A percentile compares a stretch with the other conserved stretches of the same genome.
Evolutionary conservation across 2,113 vertebrate genomes (phyloP).

Genomic region (Microcebus murinus): DNA sequence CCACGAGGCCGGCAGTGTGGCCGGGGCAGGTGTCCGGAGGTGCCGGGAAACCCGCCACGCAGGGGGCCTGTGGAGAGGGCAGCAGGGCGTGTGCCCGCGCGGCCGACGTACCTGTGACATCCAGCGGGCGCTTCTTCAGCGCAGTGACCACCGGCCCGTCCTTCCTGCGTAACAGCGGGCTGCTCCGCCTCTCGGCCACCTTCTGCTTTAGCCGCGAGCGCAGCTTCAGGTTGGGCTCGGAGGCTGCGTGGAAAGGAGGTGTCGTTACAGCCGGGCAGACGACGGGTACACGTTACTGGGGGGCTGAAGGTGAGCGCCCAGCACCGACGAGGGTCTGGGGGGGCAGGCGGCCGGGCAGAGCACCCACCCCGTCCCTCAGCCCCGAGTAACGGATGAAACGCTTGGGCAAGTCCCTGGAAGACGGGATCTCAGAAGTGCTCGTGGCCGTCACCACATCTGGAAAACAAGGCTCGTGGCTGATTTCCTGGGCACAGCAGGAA

Average conservation of each 20-base stretch:
- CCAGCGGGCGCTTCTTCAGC: conserved; percentile 96
- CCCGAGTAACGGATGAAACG: rapidly evolving
- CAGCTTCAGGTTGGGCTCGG: conserved; percentile 97
- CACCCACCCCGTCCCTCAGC: neutral
- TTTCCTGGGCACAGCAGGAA: neutral
- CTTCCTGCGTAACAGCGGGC: conserved; percentile 95
- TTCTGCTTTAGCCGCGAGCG: conserved; percentile 99
- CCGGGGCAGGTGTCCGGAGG: neutral
- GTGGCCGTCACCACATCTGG: rapidly evolving
- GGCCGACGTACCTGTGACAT: conserved; percentile 89
- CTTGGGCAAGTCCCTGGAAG: rapidly evolving
- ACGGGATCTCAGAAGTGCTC: rapidly evolving
- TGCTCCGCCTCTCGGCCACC: conserved; percentile 96
- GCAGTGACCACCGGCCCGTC: conserved; percentile 91
- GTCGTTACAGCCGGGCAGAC: neutral
- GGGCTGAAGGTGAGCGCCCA: rapidly evolving
- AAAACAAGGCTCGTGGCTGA: neutral
- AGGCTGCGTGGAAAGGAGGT: conserved; percentile 85
- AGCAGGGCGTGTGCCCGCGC: rapidly evolving
- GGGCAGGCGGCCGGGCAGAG: neutral
- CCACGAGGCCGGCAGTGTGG: rapidly evolving
- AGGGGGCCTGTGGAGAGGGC: rapidly evolving
- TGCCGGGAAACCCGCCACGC: rapidly evolving
- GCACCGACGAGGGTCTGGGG: rapidly evolving
- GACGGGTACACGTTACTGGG: rapidly evolving